Base-by-base conservation (phyloP, 1,140 invertebrate species). In the Neocloeon triangulifer region DNA sequence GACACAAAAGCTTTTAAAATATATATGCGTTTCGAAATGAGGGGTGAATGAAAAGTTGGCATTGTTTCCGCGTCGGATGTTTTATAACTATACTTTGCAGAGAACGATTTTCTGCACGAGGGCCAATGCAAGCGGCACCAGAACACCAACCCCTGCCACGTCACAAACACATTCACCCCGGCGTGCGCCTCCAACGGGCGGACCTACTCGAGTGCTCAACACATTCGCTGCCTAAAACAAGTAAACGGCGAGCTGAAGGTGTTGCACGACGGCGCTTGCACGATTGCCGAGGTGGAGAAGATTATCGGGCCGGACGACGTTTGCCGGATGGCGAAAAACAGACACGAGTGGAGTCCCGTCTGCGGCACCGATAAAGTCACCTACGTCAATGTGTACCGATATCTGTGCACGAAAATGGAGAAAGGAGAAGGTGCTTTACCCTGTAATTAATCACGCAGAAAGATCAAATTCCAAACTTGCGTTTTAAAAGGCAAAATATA, bases 291-390 rank as follows among this genome's bases (percentile, higher is more conserved):
- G 22, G 44, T 50, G 10, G 27, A 39, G 16, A 20, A 33, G 5
- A 30, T 43, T 14, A 34, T 38, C 14, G 30, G 30, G 4, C 22
- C 32, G 10, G 19, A 13, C 7, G 25, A 37, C 8, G 30, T 43
- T 2, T 53, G 51, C 32, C 28, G 41, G n/a, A 35, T 49, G 19
- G 41, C 48, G 10, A 42, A 37, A 15, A 36, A 34, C 17, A 42
- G 41, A 17, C 47, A 45, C 32, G 49, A 54, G 30, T 49, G 45
- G 45, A 52, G 50, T 39, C 50, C 50, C 1, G 37, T 50, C 6
- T 50, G 50, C 27, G 49, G 42, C 8, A 32, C 36, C 5, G 46
- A 52, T 33, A 43, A 43, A 22, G 25, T 42, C 12, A 49, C 49
- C 1, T 49, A 51, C 37, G 28, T 39, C 7, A 53, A 52, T 13